Base-by-base conservation (phyloP, 1,140 invertebrate species). In the Drosophila ambigua region DNA sequence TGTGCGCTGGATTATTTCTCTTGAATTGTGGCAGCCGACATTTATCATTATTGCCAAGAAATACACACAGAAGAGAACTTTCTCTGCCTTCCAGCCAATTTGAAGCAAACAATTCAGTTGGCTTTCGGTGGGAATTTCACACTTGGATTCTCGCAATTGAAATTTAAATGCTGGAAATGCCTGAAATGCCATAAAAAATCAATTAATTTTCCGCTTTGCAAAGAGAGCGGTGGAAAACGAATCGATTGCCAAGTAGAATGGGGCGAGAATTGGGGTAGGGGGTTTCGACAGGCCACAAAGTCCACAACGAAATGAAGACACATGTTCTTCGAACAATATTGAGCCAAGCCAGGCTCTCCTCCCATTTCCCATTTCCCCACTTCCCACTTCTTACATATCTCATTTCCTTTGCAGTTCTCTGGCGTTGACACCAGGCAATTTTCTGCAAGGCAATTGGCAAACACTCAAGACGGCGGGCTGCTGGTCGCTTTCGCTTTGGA, bases 201-300 rank as follows among this genome's bases (percentile, higher is more conserved):
- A 85, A 85, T 85, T 85, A 85, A 82, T 78, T 87, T 85, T 75
- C 62, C 62, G 64, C 78, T 85, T 78, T 51, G 71, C 82, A 88
- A 9, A 39, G 8, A 20, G 20, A 23, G 44, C 9, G 15, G 50
- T 43, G 24, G 51, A 49, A 58, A 65, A 64, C 63, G 67, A 84
- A 81, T 77, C 64, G 67, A 77, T 78, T 82, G 69, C 65, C 71
- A 57, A 65, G 61, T 60, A 39, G 53, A 35, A 43, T 48, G 20
- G 15, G 67, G 45, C 48, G 26, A 51, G 55, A 16, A 16, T 16
- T 31, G 46, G 15, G 24, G n/a, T 41, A 20, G 15, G 23, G 26
- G 28, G 50, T 48, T 53, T 61, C 53, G 68, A 51, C 52, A 62
- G 53, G 54, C 78, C 69, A 74, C 77, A 74, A 77, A 79, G 72